Evolutionary conservation across 2,797 vertebrate species (phyloP), one percentile per base, ranked within the genome.

Genomic region (Sparidentex hasta): DNA sequence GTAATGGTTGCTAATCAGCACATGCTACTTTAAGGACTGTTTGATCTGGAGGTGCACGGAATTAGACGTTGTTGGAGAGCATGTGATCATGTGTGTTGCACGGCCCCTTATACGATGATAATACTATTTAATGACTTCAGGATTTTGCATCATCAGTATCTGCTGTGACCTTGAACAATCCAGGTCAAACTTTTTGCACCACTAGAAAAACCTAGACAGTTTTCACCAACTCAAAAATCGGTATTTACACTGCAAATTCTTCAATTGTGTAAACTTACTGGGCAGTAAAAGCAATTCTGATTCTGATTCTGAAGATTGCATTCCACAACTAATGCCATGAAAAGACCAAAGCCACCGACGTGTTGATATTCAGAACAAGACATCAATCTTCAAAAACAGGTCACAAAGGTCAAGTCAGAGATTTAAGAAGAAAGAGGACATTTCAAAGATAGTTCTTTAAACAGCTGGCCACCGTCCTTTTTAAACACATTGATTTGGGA

Each of bases 1-100:
- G 51, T 65, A 81, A 67, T 63, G 74, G 71, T 66, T 78, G 48
- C 52, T 86, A 83, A 87, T 83, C 59, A 87, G 71, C 29, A 66
- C 21, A 16, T 3, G 25, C 17, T 47, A 25, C 47, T 56, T 61
- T 44, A 38, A 48, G 38, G 7, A 46, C 14, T 25, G 48, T 82
- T 79, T 81, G n/a, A 81, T 67, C 29, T 55, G 25, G 64, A 80
- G 72, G 69, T 72, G 17, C 3, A 44, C 4, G 11, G 13, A 72
- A 44, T 63, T 46, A 23, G 6, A 74, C 41, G 3, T 41, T 63
- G 43, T 47, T 9, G 27, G 1, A 23, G 57, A 13, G 46, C 11
- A 1, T 38, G 41, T 55, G 44, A n/a, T 9, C 52, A 3, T 25
- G 33, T 48, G 33, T 27, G 33, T 12, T 54, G 41, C 48, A 66